Base-by-base conservation (phyloP, 2,888 invertebrate species). In the Macaria liturata region DNA sequence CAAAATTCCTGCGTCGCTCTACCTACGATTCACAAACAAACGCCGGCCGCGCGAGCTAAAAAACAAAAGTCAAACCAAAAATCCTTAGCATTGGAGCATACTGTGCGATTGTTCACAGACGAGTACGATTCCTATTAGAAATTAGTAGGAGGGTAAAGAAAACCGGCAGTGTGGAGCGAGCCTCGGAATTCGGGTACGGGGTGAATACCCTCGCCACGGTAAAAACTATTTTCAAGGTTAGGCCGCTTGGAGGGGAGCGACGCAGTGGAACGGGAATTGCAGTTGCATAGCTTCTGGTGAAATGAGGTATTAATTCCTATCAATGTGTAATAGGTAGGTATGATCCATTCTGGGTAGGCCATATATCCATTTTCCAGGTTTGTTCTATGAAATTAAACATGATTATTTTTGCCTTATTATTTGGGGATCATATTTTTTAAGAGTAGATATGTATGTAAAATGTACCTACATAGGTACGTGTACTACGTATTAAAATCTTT, bases 201-300 rank as follows among this genome's bases (percentile, higher is more conserved):
- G 91, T 91, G 90, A 91, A 91, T 91, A 91, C 91, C 91, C 91
- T 91, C 88, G 70, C 73, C 86, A 81, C 85, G 84, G 90, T 91
- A 91, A 90, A 91, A 91, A 91, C 91, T 90, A 89, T 90, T 90
- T 91, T 91, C 91, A 91, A 91, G 91, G 91, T 91, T 91, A 91
- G 86, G 78, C 76, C 76, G 76, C 72, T 77, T 83, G 84, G 89
- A 89, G 88, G 90, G 91, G 91, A 88, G 80, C 87, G 83, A 82
- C 78, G 81, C 86, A 83, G 81, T 32, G 45, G 4, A n/a, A 42
- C 49, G 52, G 37, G 46, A 7, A 37, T 20, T n/a, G 20, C 59
- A 56, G 59, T 20, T 9, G 4, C 4, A 9, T 32, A 34, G 20
- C 32, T 59, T 45, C 9, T 6, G 3, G 7, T 32, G 3, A n/a